These are phyloP conservation scores for Troides helena DNA, from an alignment of 2,888 invertebrate genomes.

Conservation along the genomic window DNA sequence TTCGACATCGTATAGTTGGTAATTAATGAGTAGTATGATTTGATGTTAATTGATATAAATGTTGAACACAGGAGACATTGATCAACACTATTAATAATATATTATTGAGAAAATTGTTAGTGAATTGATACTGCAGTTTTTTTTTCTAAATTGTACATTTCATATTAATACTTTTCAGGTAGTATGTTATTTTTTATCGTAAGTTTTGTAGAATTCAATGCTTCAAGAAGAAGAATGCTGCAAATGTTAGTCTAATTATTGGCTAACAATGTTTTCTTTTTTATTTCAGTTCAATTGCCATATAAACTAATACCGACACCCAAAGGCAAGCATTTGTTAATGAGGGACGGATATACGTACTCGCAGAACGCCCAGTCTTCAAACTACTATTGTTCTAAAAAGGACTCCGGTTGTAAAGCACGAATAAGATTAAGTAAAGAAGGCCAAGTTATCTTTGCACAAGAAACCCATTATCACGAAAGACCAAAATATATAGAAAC, in stretches of 20 bases:
- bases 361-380: conserved; percentile 38
- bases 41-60: neutral
- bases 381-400: conserved; percentile 47
- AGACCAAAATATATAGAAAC: conserved; percentile 21
- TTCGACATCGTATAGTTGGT: neutral
- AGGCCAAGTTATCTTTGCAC: conserved; percentile 29
- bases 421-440: conserved; percentile 33
- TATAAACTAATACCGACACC: conserved; percentile 45
- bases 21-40: neutral
- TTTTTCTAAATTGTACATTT: too few species aligned
- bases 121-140: too few species aligned
- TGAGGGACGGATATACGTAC: conserved; percentile 43
- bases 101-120: too few species aligned
- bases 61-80: neutral
- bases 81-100: too few species aligned
- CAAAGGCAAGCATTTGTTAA: conserved; percentile 38
- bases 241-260: neutral
- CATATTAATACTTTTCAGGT: too few species aligned
- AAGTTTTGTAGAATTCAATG: neutral
- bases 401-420: conserved; percentile 35
- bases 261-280: neutral
- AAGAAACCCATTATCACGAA: conserved; percentile 22
- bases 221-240: neutral
- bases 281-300: conserved; percentile 18
- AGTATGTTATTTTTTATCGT: neutral